These are phyloP conservation scores for Pinctada fucata DNA, from an alignment of 2,888 invertebrate species.

Conservation along the genomic window DNA sequence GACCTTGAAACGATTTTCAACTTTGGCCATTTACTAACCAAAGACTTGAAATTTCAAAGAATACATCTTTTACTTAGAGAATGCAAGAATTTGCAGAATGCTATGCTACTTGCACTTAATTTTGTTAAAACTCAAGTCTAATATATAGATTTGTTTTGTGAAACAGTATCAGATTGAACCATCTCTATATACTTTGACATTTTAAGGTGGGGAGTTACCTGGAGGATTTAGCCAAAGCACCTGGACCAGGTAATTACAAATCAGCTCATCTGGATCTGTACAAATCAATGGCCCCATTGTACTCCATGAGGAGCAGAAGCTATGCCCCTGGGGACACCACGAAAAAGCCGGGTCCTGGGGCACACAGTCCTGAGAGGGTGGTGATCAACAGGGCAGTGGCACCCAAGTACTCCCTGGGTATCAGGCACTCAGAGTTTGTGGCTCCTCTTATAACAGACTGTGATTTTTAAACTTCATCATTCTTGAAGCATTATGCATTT, in stretches of 20 bases:
- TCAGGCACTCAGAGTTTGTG: conserved; percentile 76
- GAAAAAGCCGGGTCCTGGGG: conserved; percentile 92
- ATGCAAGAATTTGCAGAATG: too few relatives aligned
- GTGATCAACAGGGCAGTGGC: conserved; percentile 56
- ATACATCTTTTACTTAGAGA: background rate
- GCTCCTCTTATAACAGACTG: conserved; percentile 64
- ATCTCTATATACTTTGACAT: too few relatives aligned
- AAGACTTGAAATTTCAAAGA: background rate
- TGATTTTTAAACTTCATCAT: background rate
- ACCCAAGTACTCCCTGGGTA: conserved; percentile 76
- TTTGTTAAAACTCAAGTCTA: too few relatives aligned
- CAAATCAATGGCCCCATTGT: conserved; percentile 84
- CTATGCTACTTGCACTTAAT: too few relatives aligned
- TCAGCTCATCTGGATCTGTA: conserved; percentile 82
- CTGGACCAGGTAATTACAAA: conserved; percentile 88
- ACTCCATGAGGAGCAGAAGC: conserved; percentile 89
- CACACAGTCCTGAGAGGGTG: conserved; percentile 96
- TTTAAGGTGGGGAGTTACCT: conserved; percentile 75
- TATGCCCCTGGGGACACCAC: conserved; percentile 87
- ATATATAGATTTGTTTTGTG: too few relatives aligned
- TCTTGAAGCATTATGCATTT: too few relatives aligned
- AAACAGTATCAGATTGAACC: too few relatives aligned
- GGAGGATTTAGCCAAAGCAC: conserved; percentile 67
- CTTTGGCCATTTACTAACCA: background rate
- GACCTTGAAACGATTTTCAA: background rate